A percentile compares a stretch with the other conserved stretches of the same genome.
phyloP scores from a whole-genome alignment of 2,888 invertebrate species.

The Aromia moschata region DNA sequence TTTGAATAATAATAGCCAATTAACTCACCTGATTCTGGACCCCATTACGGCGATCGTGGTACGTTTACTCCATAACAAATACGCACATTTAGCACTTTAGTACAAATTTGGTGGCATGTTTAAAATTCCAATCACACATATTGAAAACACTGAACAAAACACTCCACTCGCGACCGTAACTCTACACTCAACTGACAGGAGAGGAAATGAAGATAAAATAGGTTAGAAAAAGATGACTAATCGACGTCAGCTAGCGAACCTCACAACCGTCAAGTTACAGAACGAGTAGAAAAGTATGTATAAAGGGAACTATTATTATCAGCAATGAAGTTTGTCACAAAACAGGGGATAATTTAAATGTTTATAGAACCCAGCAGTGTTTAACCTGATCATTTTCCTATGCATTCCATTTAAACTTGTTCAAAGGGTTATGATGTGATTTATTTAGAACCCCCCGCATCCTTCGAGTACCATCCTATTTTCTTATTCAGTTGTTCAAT shows the following conservation, averaged over 20 bases:
- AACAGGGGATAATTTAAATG: too few species aligned
- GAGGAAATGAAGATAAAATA: conserved; percentile 14
- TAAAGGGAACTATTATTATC: conserved; percentile 1
- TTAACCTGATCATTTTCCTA: too few species aligned
- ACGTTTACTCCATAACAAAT: conserved; percentile 16
- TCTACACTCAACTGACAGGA: conserved; percentile 20
- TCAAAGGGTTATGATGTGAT: too few species aligned
- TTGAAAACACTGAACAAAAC: conserved; percentile 24
- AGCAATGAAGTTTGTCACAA: neutral
- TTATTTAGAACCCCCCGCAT: too few species aligned
- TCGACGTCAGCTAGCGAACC: neutral
- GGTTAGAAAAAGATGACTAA: conserved; percentile 32
- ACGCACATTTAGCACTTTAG: conserved; percentile 20
- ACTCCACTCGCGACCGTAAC: conserved; percentile 23
- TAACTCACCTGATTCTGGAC: conserved; percentile 25
- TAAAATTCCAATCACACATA: conserved; percentile 26
- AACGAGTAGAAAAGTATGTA: conserved; percentile 3
- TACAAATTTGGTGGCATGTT: conserved; percentile 32
- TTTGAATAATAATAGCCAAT: conserved; percentile 1
- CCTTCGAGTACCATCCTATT: too few species aligned
- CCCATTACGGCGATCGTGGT: conserved; percentile 13
- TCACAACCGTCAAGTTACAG: neutral
- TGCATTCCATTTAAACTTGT: too few species aligned
- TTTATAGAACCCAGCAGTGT: too few species aligned
- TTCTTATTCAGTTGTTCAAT: too few species aligned